Evolutionary conservation across 2,113 vertebrate genomes (phyloP), one percentile per base, ranked within the genome.

Genomic region (Thomomys bottae): DNA sequence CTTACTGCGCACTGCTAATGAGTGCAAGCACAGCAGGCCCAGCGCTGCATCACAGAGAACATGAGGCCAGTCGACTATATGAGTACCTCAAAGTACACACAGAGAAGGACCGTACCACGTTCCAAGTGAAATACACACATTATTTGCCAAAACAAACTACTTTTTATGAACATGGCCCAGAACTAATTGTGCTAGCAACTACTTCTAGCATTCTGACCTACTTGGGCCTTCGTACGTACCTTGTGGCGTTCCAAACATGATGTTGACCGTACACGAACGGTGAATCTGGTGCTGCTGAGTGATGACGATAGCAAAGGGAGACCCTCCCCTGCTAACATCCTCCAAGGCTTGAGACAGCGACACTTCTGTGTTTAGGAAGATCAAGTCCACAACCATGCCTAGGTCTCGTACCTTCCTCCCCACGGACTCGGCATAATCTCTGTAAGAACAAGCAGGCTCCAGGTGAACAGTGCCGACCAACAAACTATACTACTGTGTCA

Each of bases 291-390:
- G 99, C 97, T 99, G 99, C 97, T 99, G 98, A 87, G 99, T 99
- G 96, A 99, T 99, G 95, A 99, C 99, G 89, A 99, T 99, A 94
- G 99, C 99, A 80, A 99, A 99, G 59, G 99, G 99, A 40, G 99
- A 99, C 5, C 98, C 98, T 88, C 99, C 99, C 84, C 99, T 97
- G 96, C 99, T 99, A n/a, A 99, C 99, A 42, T 99, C 99, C 36
- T 99, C 99, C 96, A 99, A 97, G 7, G 99, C 99, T 97, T 99
- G 99, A 0, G 98, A 99, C 54, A 99, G 97, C 0, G 99, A 99
- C 90, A 99, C 99, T 92, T 99, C 99, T 1, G 99, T 99, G 98
- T 99, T 99, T 92, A 99, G 99, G 97, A 99, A 99, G 97, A 99
- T 99, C 96, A 99, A 98, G 97, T 99, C 99, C 96, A 99, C 99